Base-by-base conservation (phyloP, 2,797 vertebrate genomes). In the Acropternis orthonyx region DNA sequence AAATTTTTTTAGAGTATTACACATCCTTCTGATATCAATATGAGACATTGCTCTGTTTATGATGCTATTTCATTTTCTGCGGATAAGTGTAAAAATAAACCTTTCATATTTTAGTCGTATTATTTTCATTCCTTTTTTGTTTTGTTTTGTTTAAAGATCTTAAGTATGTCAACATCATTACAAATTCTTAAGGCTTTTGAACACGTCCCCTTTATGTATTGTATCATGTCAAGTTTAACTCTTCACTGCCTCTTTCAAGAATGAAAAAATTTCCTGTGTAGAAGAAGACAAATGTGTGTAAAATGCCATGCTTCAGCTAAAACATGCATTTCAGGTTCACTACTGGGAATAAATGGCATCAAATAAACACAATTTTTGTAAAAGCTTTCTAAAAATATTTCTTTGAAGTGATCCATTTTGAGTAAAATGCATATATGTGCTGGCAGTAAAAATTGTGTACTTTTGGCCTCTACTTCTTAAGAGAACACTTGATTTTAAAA, bases 131-230 rank as follows among this genome's bases (percentile, higher is more conserved):
- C 14, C 7, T 74, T 78, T 69, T 72, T 49, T 23, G 3, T 63
- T 83, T 83, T 23, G 10, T 55, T 55, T 23, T 21, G n/a, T 85
- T 71, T 41, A 28, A 84, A 91, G 85, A 89, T 84, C 39, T 94
- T 94, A 92, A 96, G 66, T 86, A 94, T 83, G n/a, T 19, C 78
- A 91, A 27, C 3, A 18, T 68, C 89, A 92, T 69, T 88, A 84
- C 32, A 89, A 95, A 87, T 87, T 95, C 59, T 84, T 77, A 85
- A 92, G 92, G 62, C 28, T 62, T 91, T 84, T 93, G 91, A 93
- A 80, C 48, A 3, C 66, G 69, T 88, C 74, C n/a, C 58, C 75
- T 77, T 74, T 16, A 0, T 79, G n/a, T 32, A 28, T 66, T 81
- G 62, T 72, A 39, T 68, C 30, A 68, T 9, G 20, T 54, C 82